Base-by-base conservation (phyloP, 92 coral and sea anemone genomes). In the Actinernus sp. region DNA sequence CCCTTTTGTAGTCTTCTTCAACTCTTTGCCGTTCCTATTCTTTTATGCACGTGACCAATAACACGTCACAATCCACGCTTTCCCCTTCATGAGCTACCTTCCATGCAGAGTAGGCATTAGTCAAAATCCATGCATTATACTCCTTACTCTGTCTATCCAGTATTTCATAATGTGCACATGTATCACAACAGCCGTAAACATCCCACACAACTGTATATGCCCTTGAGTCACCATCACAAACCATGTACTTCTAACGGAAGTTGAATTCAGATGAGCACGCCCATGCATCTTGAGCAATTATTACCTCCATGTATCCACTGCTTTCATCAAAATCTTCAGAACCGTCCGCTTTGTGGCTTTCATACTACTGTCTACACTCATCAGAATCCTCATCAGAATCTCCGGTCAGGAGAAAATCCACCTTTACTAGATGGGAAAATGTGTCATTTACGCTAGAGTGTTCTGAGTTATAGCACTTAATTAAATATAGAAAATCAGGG, bases 141-240 rank as follows among this genome's bases (percentile, higher is more conserved):
- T 74, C 39, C 27, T 54, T 43, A 26, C 54, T 49, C 37, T 45
- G 70, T 26, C 60, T 48, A 16, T 51, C 73, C 62, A 74, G 20
- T 22, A 26, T 60, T 36, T 59, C 58, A 47, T 59, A 70, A 21
- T 46, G 55, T 9, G 22, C 16, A 6, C 50, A 53, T 2, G 18
- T 37, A 55, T 52, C 30, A 70, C 78, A 38, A 28, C 66, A 55
- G 49, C 78, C 68, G 37, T 70, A 70, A 25, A 43, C 38, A 43
- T 70, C 70, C 78, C 78, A 55, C 51, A 70, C 78, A 39, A 50
- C 80, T 17, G 52, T 48, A 60, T 72, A 72, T 40, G 80, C 70
- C 38, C 55, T 49, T 2, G 71, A 72, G 49, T 71, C 70, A 23
- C 79, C 79, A 46, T 71, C 79, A 28, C 73, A 71, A 4, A 71